These are phyloP conservation scores for Neogobius melanostomus DNA, from an alignment of 2,113 vertebrate genomes.

Conservation along the genomic window DNA sequence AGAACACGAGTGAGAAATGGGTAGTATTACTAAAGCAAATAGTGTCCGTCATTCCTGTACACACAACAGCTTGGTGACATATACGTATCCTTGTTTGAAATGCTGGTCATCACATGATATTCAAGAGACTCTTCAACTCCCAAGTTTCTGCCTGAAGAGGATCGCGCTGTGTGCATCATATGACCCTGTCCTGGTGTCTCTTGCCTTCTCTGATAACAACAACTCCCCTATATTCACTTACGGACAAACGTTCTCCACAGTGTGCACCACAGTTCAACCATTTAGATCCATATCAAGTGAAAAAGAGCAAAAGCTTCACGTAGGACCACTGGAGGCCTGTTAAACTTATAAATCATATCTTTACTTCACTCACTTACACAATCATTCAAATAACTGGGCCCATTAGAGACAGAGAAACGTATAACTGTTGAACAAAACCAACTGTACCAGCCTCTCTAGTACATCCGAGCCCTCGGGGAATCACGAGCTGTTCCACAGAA, in stretches of 20 bases:
- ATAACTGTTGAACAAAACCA: conserved; percentile 50
- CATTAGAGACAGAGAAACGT: conserved; percentile 40
- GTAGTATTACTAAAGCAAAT: background rate
- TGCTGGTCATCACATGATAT: conserved; percentile 76
- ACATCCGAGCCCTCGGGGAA: conserved; percentile 54
- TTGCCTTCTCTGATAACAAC: conserved; percentile 47
- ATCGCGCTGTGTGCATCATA: conserved; percentile 71
- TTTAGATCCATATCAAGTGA: conserved; percentile 12
- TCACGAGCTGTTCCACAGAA: conserved; percentile 66
- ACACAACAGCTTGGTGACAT: conserved; percentile 19
- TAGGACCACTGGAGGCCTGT: background rate
- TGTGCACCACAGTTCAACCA: conserved; percentile 5
- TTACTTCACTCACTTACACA: background rate
- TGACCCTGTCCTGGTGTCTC: conserved; percentile 60
- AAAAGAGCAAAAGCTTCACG: background rate
- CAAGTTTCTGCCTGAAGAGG: conserved; percentile 69
- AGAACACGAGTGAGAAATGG: background rate
- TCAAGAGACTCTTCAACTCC: conserved; percentile 74
- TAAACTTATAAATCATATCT: no score
- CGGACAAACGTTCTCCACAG: conserved; percentile 30
- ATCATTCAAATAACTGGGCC: background rate
- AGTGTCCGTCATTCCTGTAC: background rate
- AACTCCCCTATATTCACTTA: conserved; percentile 25
- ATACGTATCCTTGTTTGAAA: conserved; percentile 66
- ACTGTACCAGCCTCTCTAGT: conserved; percentile 30